Evolutionary conservation across 2,113 vertebrate species (phyloP), one percentile per base, ranked within the genome.

Genomic region (Arenaria interpres): DNA sequence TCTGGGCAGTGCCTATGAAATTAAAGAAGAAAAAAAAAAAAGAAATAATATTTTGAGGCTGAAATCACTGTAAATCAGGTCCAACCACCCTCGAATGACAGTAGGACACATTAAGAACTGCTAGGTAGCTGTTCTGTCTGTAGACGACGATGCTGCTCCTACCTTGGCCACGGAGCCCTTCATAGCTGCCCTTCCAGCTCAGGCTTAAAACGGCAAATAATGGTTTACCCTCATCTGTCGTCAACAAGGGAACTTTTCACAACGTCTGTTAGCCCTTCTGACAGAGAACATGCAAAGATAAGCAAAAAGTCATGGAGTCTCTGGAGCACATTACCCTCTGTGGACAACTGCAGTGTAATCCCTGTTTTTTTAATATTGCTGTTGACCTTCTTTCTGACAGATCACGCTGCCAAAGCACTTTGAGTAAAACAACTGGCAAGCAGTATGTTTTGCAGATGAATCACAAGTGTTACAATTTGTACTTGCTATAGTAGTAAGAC

Each of bases 361-460:
- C 85, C 73, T 66, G n/a, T 25, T 28, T 25, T 91, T 90, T 88
- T 54, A 28, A 88, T 86, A 54, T 57, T 84, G 83, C 89, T 84
- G 72, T 23, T 96, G 91, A 95, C 89, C 94, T 95, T 96, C 96
- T 25, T 93, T 60, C 86, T 69, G 71, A 64, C 75, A 79, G 80
- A 84, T 43, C 87, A 28, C 3, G 2, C 72, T 95, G 91, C 73
- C 92, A 93, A 93, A 93, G 82, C 69, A 60, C 85, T 95, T 89
- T 68, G 79, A 95, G 79, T 82, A 87, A 96, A 95, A 87, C 92
- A 96, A 92, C 46, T 92, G 89, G 89, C 92, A 89, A 78, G 76
- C 22, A 1, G 37, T 48, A 57, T 45, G 39, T 93, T 95, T 77
- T 92, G 76, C 53, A 86, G 76, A 96, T 88, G 88, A 97, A 96